Conservation (phyloP, 37 sponge, comb jelly and placozoan genomes). For the Halisarca cf. caerulea region DNA sequence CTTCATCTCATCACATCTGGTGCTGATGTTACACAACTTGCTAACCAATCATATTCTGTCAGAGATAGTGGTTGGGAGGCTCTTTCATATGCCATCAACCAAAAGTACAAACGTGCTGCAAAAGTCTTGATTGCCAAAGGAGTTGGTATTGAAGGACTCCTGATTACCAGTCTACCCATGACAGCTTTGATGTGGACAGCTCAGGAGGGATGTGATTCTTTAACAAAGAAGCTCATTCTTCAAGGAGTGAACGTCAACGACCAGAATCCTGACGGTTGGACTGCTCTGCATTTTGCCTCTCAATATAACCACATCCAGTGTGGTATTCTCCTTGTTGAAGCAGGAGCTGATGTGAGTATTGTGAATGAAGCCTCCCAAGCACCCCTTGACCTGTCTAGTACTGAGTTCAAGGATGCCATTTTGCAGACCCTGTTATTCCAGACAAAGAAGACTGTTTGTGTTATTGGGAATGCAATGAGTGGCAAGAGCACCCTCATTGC, state of each 20-base stretch:
- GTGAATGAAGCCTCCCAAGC: neutral
- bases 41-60: no score
- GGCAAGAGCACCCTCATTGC: slow-evolving; percentile 21
- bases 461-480: slow-evolving; percentile 9
- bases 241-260: neutral
- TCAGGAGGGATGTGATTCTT: neutral
- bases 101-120: no score
- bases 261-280: neutral
- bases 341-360: neutral
- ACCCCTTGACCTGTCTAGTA: neutral
- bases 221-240: neutral
- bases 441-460: slow-evolving; percentile 3
- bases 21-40: no score
- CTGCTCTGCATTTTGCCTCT: slow-evolving; percentile 15
- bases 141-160: no score
- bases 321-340: slow-evolving; percentile 8
- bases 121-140: no score
- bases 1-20: no score
- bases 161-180: no score
- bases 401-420: neutral
- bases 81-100: no score
- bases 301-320: slow-evolving; percentile 5
- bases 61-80: no score
- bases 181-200: neutral
- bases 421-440: neutral